A percentile compares a stretch with the other conserved stretches of the same genome.
phyloP scores from a whole-genome alignment of 2,888 invertebrate species.

The Dasypogon diadema region DNA sequence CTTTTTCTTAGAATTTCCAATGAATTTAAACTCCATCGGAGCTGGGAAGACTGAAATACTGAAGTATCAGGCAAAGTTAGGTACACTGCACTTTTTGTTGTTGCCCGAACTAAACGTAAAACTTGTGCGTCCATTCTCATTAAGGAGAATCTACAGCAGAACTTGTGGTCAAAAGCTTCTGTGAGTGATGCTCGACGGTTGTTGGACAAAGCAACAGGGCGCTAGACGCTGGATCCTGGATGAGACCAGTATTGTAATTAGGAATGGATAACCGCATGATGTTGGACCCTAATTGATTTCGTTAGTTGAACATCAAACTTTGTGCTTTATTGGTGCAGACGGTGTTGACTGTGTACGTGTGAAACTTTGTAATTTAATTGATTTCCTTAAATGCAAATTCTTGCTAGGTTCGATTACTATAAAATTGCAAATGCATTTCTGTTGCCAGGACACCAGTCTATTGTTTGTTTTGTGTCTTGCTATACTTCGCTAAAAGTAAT shows the following conservation, averaged over 20 bases:
- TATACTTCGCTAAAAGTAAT: too few relatives aligned
- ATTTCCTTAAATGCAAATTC: slow-evolving; percentile 18
- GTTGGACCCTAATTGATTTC: slow-evolving; percentile 42
- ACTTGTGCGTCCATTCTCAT: slow-evolving; percentile 35
- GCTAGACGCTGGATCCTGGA: neutral
- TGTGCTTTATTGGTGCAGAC: slow-evolving; percentile 10
- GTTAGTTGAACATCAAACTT: slow-evolving; percentile 40
- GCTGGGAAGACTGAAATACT: slow-evolving; percentile 3
- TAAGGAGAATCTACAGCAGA: slow-evolving; percentile 23
- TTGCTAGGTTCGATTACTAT: neutral
- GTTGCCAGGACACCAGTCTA: too few relatives aligned
- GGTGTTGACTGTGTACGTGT: neutral
- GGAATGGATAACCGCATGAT: slow-evolving; percentile 25
- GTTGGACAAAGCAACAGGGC: slow-evolving; percentile 6
- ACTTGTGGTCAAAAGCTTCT: slow-evolving; percentile 31
- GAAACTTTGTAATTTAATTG: slow-evolving; percentile 37
- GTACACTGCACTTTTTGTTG: slow-evolving; percentile 9
- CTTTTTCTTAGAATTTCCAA: slow-evolving; percentile 19
- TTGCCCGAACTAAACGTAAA: slow-evolving; percentile 8
- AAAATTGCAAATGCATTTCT: neutral
- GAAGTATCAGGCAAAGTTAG: slow-evolving; percentile 8
- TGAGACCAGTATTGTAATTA: slow-evolving; percentile 28
- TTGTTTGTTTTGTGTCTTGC: too few relatives aligned
- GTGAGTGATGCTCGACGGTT: slow-evolving; percentile 29
- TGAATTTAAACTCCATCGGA: slow-evolving; percentile 9